Conservation (phyloP, 2,797 vertebrate species). For the Molossus alvarezi region DNA sequence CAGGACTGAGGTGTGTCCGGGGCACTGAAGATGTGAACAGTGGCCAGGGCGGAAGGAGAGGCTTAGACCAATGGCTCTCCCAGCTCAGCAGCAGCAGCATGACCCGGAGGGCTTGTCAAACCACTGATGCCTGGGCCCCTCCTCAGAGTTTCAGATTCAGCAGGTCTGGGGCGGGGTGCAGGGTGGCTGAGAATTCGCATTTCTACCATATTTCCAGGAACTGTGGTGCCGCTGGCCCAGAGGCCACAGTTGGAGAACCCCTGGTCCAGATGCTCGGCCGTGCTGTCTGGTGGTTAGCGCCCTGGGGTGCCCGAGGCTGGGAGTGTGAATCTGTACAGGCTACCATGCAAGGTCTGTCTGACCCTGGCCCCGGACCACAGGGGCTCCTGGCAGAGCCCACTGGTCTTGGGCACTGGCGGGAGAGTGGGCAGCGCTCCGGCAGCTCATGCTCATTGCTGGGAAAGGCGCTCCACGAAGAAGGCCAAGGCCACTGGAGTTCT, state of each 20-base stretch:
- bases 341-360: neutral
- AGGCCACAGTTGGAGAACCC: neutral
- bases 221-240: neutral
- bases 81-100: neutral
- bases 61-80: neutral
- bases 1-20: accelerated
- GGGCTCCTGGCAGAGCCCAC: neutral
- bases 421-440: neutral
- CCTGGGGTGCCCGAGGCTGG: accelerated
- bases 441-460: neutral
- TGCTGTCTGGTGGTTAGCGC: neutral
- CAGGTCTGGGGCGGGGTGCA: neutral
- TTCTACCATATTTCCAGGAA: neutral
- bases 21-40: neutral
- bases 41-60: neutral
- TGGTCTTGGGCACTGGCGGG: neutral
- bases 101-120: too few relatives aligned
- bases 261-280: neutral
- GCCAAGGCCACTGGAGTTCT: neutral
- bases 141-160: neutral
- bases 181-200: neutral
- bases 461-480: neutral
- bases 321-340: neutral
- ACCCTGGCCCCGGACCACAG: neutral
- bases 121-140: too few relatives aligned